Conservation (phyloP, 2,797 vertebrate genomes). For the Picus viridis region DNA sequence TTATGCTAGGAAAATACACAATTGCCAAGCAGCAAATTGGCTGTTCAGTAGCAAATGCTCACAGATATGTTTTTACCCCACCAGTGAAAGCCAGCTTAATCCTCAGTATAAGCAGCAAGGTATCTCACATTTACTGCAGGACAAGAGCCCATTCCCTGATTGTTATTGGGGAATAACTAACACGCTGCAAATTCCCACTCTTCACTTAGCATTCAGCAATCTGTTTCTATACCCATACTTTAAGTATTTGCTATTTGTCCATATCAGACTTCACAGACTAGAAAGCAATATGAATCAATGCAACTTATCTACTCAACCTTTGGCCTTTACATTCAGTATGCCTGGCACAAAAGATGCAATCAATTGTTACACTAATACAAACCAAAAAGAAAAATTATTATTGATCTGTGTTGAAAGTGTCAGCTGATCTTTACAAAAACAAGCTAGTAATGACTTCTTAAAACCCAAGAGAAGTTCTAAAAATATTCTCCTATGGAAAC, state of each 20-base stretch:
- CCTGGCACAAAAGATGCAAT: not conserved
- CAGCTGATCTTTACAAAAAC: constrained; percentile 7
- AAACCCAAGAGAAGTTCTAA: constrained; percentile 36
- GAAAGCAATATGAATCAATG: not conserved
- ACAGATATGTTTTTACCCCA: not conserved
- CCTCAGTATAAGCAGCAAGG: not conserved
- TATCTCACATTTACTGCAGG: not conserved
- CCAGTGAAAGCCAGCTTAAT: not conserved
- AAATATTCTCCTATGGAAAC: constrained; percentile 34
- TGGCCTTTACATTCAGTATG: not conserved
- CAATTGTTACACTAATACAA: not conserved
- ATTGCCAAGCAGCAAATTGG: not conserved
- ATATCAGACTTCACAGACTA: not conserved
- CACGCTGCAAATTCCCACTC: not conserved
- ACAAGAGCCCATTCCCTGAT: not conserved
- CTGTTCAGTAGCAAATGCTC: not conserved
- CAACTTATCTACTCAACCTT: not conserved
- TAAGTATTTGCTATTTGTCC: not conserved
- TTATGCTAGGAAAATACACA: not conserved
- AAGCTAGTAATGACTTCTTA: not conserved
- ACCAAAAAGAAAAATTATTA: not conserved
- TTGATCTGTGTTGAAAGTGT: not conserved
- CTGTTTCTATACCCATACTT: not conserved
- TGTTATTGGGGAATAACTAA: not conserved
- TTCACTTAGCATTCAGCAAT: not conserved